Evolutionary conservation across 2,888 invertebrate species (phyloP), one percentile per base, ranked within the genome.

Genomic region (Caenorhabditis sp.): DNA sequence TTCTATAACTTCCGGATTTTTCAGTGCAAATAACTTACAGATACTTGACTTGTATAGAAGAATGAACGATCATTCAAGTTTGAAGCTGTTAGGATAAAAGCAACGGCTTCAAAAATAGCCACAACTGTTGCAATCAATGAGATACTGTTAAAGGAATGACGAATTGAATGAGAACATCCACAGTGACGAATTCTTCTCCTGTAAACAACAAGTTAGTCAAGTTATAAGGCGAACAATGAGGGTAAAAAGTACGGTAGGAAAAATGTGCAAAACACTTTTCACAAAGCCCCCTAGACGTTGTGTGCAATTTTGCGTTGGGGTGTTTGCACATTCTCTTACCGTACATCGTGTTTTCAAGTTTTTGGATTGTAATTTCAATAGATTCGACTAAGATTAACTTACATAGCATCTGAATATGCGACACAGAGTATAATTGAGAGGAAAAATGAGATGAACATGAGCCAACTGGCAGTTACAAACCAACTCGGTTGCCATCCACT

Each of bases 111-210:
- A 5, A 56, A 26, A n/a, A 56, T 25, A 7, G 27, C 1, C 2
- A 56, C 26, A 3, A 56, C 10, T 14, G n/a, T 5, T 26, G 26
- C 3, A 26, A 56, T 4, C 8, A 7, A 17, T 17, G 56, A 26
- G 1, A 56, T 56, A 4, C 5, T 2, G 26, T 56, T 20, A 17
- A 56, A 56, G 1, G 8, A 2, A n/a, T 56, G 56, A 26, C 56
- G 25, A 27, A 56, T 56, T 14, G 25, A 25, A 56, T 56, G 56
- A 25, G 26, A 25, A 56, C 56, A 56, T 25, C 56, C 56, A 56
- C 23, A 27, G 23, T 56, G 26, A 56, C 17, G 56, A 26, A 56
- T 23, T 26, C 14, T 25, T 1, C n/a, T 26, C 8, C 56, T 56
- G 56, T 3, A 56, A 56, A 26, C 8, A 23, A 52, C 4, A 21